Conservation (phyloP, 2,797 vertebrate genomes). For the Clarias fuscus region DNA sequence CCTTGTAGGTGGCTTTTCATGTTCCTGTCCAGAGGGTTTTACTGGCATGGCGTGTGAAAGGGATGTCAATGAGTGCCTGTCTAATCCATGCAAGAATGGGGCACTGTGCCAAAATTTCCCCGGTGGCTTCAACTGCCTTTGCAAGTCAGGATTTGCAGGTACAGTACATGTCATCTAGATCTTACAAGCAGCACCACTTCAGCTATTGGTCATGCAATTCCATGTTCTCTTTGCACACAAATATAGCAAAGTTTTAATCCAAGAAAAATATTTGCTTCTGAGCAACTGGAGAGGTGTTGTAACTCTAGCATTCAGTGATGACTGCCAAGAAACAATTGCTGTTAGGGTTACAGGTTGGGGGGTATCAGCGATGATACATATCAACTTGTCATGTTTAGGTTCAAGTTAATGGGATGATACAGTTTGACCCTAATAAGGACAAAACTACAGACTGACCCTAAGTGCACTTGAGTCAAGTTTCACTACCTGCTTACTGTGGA, state of each 20-base stretch:
- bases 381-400: slow-evolving; percentile 74
- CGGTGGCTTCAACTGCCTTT: slow-evolving; percentile 91
- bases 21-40: slow-evolving; percentile 93
- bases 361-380: slow-evolving; percentile 71
- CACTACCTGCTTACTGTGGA: slow-evolving; percentile 42
- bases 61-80: slow-evolving; percentile 94
- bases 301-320: slow-evolving; percentile 61
- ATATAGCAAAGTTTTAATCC: slow-evolving; percentile 57
- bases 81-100: slow-evolving; percentile 86
- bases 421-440: slow-evolving; percentile 62
- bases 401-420: slow-evolving; percentile 71
- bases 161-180: slow-evolving; percentile 58
- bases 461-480: slow-evolving; percentile 64
- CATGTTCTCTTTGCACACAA: slow-evolving; percentile 37
- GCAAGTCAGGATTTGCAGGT: slow-evolving; percentile 96
- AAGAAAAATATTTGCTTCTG: slow-evolving; percentile 73
- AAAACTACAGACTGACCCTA: slow-evolving; percentile 53
- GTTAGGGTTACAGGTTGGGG: slow-evolving; percentile 65
- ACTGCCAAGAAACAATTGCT: slow-evolving; percentile 68
- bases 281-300: slow-evolving; percentile 68
- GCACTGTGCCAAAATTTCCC: slow-evolving; percentile 93
- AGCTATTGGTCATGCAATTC: slow-evolving; percentile 39
- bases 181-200: slow-evolving; percentile 50
- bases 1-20: slow-evolving; percentile 93
- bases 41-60: slow-evolving; percentile 95